Percentiles rank a stretch among this genome's conserved stretches.
phyloP scores from a whole-genome alignment of 2,113 vertebrate species.

The Meleagris gallopavo region DNA sequence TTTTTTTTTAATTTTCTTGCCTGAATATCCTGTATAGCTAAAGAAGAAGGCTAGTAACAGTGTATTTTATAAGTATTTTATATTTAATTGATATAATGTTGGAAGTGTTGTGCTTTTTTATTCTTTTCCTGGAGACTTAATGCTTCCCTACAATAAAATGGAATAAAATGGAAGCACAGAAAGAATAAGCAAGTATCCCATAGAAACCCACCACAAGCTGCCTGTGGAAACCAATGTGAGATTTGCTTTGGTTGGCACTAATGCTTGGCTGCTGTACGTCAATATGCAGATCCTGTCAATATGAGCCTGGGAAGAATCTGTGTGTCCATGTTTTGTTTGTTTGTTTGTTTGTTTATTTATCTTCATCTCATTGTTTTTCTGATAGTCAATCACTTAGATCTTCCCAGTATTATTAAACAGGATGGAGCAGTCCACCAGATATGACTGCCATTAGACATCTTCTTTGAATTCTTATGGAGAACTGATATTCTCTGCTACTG shows the following conservation, averaged over 20 bases:
- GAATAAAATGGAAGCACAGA: not conserved
- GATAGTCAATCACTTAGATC: not conserved
- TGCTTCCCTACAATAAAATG: not conserved
- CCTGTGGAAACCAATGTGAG: not conserved
- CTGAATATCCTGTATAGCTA: not conserved
- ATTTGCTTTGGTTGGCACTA: not conserved
- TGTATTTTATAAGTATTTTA: not conserved
- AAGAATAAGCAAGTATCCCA: not conserved
- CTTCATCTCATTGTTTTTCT: not conserved
- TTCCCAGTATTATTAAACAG: not conserved
- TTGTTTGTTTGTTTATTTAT: not conserved
- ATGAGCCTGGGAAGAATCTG: not conserved
- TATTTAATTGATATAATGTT: not conserved
- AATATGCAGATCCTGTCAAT: not conserved
- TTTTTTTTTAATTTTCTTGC: not conserved
- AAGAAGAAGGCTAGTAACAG: not conserved
- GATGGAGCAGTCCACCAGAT: not conserved
- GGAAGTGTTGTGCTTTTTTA: not conserved
- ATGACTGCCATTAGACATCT: not conserved
- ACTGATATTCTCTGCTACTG: not conserved
- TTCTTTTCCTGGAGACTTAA: not conserved
- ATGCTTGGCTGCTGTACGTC: not conserved
- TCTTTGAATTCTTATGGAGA: not conserved
- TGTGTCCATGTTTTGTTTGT: not conserved
- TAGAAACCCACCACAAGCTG: not conserved